Evolutionary conservation across 1,140 invertebrate genomes (phyloP).

Genomic region (Cyphomyrmex costatus): DNA sequence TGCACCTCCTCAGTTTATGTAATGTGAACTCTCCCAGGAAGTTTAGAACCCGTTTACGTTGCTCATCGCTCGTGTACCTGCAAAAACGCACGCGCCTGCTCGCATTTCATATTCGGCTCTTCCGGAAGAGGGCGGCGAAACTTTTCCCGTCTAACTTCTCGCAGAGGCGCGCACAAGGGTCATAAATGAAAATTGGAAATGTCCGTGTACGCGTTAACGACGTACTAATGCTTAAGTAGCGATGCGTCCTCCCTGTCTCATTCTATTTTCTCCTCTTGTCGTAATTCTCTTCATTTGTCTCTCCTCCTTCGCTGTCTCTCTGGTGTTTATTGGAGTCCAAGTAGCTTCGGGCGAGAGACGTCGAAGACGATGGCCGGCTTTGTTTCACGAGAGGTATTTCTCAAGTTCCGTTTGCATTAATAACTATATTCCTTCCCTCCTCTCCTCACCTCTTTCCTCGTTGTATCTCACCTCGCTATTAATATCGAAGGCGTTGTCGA

Average conservation of each 20-base stretch:
- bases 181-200: constrained; percentile 67
- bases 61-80: constrained; percentile 26
- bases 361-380: constrained; percentile 28
- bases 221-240: constrained; percentile 7
- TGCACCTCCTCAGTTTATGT: constrained; percentile 19
- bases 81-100: constrained; percentile 4
- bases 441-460: not conserved
- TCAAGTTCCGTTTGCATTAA: constrained; percentile 47
- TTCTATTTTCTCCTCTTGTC: constrained; percentile 49
- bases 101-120: constrained; percentile 61
- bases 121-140: constrained; percentile 38
- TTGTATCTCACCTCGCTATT: not conserved
- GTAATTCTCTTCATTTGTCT: constrained; percentile 58
- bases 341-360: constrained; percentile 34
- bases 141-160: constrained; percentile 71
- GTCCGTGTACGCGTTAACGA: constrained; percentile 38
- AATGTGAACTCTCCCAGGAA: not conserved
- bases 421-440: constrained; percentile 10
- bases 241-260: not conserved
- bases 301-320: constrained; percentile 20
- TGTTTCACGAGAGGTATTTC: constrained; percentile 54
- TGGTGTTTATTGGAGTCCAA: constrained; percentile 54
- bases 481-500: constrained; percentile 11
- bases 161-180: constrained; percentile 1
- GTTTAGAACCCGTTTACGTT: constrained; percentile 1